These are phyloP conservation scores for Lateolabrax maculatus DNA, from an alignment of 2,797 vertebrate species.

Conservation along the genomic window DNA sequence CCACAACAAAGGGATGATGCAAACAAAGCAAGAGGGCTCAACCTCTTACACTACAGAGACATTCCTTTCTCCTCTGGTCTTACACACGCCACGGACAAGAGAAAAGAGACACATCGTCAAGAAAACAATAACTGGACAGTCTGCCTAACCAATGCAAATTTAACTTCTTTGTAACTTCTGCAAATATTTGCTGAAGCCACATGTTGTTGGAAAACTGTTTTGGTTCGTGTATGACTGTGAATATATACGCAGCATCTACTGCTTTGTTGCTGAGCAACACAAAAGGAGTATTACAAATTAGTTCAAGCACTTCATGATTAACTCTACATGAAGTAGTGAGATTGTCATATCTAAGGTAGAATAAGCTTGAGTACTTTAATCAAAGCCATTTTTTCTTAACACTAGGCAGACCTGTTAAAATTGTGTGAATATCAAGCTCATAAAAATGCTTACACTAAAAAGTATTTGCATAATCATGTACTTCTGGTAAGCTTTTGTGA, in stretches of 20 bases:
- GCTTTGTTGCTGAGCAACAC: constrained; percentile 19
- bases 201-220: not conserved
- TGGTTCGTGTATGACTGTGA: not conserved
- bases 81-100: not conserved
- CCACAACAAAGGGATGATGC: constrained; percentile 35
- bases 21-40: constrained; percentile 38
- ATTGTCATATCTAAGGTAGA: not conserved
- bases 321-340: not conserved
- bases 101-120: not conserved
- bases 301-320: not conserved
- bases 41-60: constrained; percentile 23
- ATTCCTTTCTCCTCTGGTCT: not conserved
- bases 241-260: not conserved
- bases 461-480: not conserved
- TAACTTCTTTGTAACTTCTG: not conserved
- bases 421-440: not conserved
- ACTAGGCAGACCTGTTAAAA: not conserved
- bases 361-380: not conserved
- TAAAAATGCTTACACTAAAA: not conserved
- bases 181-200: not conserved
- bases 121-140: not conserved
- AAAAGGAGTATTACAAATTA: not conserved
- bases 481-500: not conserved
- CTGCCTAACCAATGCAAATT: not conserved
- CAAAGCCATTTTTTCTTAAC: not conserved